A percentile compares a stretch with the other conserved stretches of the same genome.
These are phyloP conservation scores for Adineta ricciae DNA, from an alignment of 2,888 invertebrate species.

Conservation along the genomic window DNA sequence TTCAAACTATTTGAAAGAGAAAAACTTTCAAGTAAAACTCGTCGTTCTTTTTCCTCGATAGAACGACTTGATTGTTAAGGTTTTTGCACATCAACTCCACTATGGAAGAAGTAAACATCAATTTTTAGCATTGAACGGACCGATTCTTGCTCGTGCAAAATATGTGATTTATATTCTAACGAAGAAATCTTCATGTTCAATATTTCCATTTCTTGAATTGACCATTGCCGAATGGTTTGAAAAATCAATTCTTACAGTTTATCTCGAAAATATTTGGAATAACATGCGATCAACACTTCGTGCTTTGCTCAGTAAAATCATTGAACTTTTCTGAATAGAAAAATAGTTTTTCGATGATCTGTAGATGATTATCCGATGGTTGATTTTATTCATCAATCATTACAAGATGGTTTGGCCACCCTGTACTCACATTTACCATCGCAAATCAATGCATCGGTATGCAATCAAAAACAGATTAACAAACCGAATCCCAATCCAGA, in stretches of 20 bases:
- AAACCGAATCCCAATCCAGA: neutral
- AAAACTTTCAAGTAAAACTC: slow-evolving; percentile 3
- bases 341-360: neutral
- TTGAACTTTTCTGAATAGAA: no score
- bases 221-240: neutral
- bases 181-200: neutral
- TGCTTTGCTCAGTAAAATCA: neutral
- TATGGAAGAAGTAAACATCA: neutral
- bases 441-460: neutral
- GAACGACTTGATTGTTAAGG: neutral
- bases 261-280: neutral
- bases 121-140: slow-evolving; percentile 19
- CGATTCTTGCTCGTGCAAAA: neutral
- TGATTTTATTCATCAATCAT: slow-evolving; percentile 17
- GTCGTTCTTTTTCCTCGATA: no score
- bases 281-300: neutral
- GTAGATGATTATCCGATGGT: neutral
- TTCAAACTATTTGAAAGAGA: neutral
- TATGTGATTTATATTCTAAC: neutral
- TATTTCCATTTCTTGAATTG: slow-evolving; percentile 10
- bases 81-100: neutral
- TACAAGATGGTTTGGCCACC: neutral
- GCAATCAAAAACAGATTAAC: neutral
- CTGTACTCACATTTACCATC: neutral
- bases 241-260: slow-evolving; percentile 4